phyloP scores from a whole-genome alignment of 2,113 vertebrate genomes.

The Rhinoptilus africanus region DNA sequence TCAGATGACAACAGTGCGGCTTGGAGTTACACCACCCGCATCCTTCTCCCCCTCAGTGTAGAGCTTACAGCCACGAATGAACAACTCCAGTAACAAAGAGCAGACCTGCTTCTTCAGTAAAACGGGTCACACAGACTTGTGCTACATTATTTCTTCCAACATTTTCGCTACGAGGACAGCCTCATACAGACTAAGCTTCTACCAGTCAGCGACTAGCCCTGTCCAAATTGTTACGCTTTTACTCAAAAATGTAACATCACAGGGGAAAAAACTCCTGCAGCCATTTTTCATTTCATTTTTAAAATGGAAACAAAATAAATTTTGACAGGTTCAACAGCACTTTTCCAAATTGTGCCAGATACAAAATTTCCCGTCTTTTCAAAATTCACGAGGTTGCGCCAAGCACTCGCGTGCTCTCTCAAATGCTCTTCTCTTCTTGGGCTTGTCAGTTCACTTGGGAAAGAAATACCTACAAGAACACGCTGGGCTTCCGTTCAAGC shows the following conservation, averaged over 20 bases:
- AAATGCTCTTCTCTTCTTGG: conserved; percentile 7
- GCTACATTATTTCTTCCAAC: neutral
- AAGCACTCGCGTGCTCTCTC: neutral
- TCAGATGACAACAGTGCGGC: neutral
- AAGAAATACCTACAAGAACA: conserved; percentile 11
- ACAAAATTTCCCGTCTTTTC: neutral
- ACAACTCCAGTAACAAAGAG: neutral
- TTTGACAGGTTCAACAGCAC: neutral
- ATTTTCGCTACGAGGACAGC: rapidly evolving
- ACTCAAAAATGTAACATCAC: neutral
- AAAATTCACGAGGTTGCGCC: neutral
- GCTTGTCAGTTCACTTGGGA: conserved; percentile 13
- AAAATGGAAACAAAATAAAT: conserved; percentile 3
- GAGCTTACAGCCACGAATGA: neutral
- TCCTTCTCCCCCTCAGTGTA: neutral
- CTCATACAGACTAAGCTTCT: neutral
- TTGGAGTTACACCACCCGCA: neutral
- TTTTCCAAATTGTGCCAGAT: neutral
- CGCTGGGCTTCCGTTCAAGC: neutral
- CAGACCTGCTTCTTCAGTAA: neutral
- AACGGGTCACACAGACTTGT: neutral
- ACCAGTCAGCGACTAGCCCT: neutral
- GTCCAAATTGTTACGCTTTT: neutral
- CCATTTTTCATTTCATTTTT: conserved; percentile 23
- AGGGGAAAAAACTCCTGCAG: neutral